Base-by-base conservation (phyloP, 2,888 invertebrate species). In the Hybos culiciformis region DNA sequence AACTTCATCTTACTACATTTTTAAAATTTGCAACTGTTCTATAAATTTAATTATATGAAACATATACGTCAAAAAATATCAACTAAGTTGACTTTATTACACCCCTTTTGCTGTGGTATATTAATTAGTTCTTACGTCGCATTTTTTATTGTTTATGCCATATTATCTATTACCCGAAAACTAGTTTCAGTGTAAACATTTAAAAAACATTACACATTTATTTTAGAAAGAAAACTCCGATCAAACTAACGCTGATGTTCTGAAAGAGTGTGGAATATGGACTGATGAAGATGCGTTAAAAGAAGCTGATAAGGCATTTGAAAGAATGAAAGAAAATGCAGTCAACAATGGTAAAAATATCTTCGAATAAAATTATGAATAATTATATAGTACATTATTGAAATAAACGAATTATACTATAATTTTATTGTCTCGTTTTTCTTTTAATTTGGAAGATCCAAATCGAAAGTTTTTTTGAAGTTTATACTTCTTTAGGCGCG, bases 241-340 rank as follows among this genome's bases (percentile, higher is more conserved):
- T 15, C 44, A 46, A 24, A 50, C 53, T 18, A 61, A 63, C 44
- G 52, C 55, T 1, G 63, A 62, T 46, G 62, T 62, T 20, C 52
- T 62, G 21, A 53, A 55, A 24, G 55, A 61, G 42, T 63, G 63
- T 46, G 63, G 62, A 3, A 63, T 63, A 50, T 62, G 62, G 62
- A 59, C 60, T 11, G 62, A 60, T 43, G 62, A 61, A 44, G 62
- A 61, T 45, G 59, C 58, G 20, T 59, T 57, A 46, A 61, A 59
- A 34, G 61, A 62, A 50, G 60, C 56, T 19, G 62, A 62, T 49
- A 50, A 57, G 41, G 62, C 60, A 41, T 55, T 62, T 34, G 62
- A 62, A 46, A 55, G 60, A n/a, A n/a, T n/a, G n/a, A n/a, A n/a
- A n/a, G n/a, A n/a, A n/a, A n/a, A n/a, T n/a, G n/a, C n/a, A n/a